phyloP scores from a whole-genome alignment of 2,797 vertebrate species.

The Rhynchotus rufescens region DNA sequence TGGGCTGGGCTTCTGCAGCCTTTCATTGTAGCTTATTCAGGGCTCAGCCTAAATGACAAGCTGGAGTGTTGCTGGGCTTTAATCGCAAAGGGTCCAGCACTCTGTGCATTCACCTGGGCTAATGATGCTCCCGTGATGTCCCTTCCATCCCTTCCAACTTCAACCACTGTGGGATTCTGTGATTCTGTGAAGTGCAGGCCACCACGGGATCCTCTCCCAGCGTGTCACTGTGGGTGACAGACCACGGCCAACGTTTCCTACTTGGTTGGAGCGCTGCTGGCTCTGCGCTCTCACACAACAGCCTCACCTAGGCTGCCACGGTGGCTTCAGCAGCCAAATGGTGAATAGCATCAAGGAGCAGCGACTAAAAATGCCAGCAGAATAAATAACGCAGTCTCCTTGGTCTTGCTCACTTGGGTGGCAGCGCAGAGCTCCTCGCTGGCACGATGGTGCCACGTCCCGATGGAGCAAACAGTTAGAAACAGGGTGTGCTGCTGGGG shows the following conservation, averaged over 20 bases:
- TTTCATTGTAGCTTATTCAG: neutral
- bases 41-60: neutral
- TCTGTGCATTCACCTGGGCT: neutral
- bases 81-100: neutral
- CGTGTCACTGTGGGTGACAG: neutral
- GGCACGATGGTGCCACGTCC: accelerated
- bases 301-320: neutral
- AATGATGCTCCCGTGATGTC: neutral
- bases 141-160: no score
- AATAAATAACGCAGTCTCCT: neutral
- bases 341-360: neutral
- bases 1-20: neutral
- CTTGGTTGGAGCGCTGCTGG: neutral
- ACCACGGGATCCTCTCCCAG: neutral
- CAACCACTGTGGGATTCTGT: no score
- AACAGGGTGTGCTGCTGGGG: neutral
- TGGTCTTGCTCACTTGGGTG: neutral
- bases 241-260: neutral
- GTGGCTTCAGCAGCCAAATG: neutral
- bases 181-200: no score
- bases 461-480: neutral
- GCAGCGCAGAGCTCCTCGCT: neutral
- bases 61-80: neutral
- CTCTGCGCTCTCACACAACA: neutral
- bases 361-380: neutral